Percentiles rank a stretch among this genome's conserved stretches.
Conservation (phyloP, 2,113 vertebrate genomes). For the Labrus mixtus region DNA sequence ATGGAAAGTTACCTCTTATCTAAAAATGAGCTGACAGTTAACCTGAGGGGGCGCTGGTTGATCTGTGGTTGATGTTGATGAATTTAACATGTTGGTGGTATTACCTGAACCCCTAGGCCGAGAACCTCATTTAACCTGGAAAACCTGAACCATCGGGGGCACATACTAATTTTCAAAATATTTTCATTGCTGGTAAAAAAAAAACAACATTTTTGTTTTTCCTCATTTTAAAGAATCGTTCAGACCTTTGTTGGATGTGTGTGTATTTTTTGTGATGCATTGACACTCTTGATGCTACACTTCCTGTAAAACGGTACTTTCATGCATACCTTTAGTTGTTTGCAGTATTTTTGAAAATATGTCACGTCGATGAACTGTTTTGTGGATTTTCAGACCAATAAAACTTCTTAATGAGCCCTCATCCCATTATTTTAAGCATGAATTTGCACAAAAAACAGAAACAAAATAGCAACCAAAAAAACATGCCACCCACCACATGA, state of each 20-base stretch:
- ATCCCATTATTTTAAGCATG: too few species aligned
- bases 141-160: conserved; percentile 10
- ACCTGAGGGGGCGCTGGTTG: background rate
- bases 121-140: conserved; percentile 25
- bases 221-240: conserved; percentile 12
- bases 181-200: conserved; percentile 35
- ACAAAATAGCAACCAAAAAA: too few species aligned
- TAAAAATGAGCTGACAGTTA: conserved; percentile 25
- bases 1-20: background rate
- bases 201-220: background rate
- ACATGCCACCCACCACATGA: too few species aligned
- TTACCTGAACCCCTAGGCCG: conserved; percentile 43
- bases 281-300: conserved; percentile 36
- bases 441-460: too few species aligned
- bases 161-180: conserved; percentile 16
- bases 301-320: conserved; percentile 49
- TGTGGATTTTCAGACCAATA: conserved; percentile 48
- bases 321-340: conserved; percentile 34
- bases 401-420: conserved; percentile 24
- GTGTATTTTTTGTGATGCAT: conserved; percentile 55
- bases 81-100: conserved; percentile 1
- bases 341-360: conserved; percentile 50
- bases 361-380: conserved; percentile 38
- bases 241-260: conserved; percentile 24
- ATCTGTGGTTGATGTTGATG: background rate